A percentile compares a stretch with the other conserved stretches of the same genome.
Evolutionary conservation across 2,113 vertebrate species (phyloP).

Genomic region (Cyphomyrus discorhynchus): DNA sequence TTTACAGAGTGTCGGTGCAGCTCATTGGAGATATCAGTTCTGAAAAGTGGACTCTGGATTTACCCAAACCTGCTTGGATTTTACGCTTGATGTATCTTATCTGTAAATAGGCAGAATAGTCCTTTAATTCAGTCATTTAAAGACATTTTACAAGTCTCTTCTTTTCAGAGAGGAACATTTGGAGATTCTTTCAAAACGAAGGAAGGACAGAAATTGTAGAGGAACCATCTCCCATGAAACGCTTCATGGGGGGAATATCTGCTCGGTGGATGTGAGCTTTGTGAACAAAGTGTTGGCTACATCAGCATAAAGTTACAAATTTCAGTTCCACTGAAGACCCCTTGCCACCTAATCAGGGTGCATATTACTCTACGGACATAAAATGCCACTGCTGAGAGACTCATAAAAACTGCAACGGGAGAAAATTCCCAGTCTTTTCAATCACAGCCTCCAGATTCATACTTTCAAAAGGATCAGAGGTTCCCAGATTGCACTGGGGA

Average conservation of each 20-base stretch:
- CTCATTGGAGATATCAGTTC: neutral
- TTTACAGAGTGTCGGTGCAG: neutral
- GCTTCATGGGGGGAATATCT: neutral
- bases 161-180: conserved; percentile 4
- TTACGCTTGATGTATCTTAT: neutral
- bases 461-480: neutral
- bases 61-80: neutral
- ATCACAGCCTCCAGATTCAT: neutral
- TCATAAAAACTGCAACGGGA: neutral
- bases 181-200: neutral
- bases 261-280: neutral
- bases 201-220: neutral
- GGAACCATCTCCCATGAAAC: neutral
- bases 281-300: neutral
- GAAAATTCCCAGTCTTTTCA: neutral
- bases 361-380: neutral
- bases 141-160: neutral
- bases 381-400: neutral
- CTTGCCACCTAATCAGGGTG: neutral
- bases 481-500: neutral
- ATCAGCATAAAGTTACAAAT: neutral
- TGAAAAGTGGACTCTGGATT: neutral
- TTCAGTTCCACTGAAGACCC: neutral
- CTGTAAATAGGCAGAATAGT: neutral
- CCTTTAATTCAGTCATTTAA: neutral